These are phyloP conservation scores for Enhydra lutris DNA, from an alignment of 2,113 vertebrate species.

Conservation along the genomic window DNA sequence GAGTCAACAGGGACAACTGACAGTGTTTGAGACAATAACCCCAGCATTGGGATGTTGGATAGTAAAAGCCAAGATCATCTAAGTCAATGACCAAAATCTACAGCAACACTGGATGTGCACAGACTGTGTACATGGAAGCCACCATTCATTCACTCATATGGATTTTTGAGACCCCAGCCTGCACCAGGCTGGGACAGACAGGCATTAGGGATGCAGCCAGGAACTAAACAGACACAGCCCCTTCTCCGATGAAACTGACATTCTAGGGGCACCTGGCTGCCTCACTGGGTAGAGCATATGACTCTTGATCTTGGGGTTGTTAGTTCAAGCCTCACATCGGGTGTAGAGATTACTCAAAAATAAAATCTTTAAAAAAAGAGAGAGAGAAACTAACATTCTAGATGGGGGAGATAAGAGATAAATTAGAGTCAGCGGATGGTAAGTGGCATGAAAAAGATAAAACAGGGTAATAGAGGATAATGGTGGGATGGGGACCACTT, in stretches of 20 bases:
- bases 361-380: neutral
- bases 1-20: neutral
- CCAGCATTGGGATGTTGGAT: neutral
- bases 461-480: neutral
- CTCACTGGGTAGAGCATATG: neutral
- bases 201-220: neutral
- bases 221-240: neutral
- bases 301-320: neutral
- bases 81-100: neutral
- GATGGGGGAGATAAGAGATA: neutral
- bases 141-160: neutral
- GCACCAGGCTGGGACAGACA: neutral
- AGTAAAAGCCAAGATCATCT: neutral
- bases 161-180: neutral
- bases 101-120: neutral
- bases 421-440: neutral
- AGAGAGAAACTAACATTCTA: neutral
- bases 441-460: neutral
- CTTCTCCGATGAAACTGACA: neutral
- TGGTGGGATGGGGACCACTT: neutral
- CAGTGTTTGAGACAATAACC: neutral
- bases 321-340: neutral
- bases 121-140: neutral
- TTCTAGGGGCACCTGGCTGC: neutral
- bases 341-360: neutral